Percentiles rank a stretch among this genome's conserved stretches.
phyloP scores from a whole-genome alignment of 2,888 invertebrate genomes.

The Sinelater perroti region DNA sequence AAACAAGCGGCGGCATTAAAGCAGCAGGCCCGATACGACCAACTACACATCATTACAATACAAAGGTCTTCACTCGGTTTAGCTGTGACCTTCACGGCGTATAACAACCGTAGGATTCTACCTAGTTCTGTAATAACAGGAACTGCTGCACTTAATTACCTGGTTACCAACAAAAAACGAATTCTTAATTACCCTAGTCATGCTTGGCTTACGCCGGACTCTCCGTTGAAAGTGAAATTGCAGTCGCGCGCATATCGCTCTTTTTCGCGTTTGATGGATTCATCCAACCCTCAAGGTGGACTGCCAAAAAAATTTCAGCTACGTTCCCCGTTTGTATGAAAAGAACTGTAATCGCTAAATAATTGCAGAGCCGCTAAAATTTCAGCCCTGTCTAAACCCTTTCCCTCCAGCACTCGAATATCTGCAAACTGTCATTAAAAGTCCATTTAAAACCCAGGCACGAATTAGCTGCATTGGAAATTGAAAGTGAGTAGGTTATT shows the following conservation, averaged over 20 bases:
- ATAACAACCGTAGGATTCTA: constrained; percentile 35
- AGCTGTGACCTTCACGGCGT: constrained; percentile 36
- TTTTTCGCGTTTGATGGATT: too few species aligned
- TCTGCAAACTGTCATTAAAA: background rate
- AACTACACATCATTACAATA: constrained; percentile 31
- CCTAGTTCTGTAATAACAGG: constrained; percentile 44
- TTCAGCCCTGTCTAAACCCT: too few species aligned
- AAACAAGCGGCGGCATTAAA: constrained; percentile 13
- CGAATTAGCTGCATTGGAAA: constrained; percentile 10
- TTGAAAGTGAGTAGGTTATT: constrained; percentile 16
- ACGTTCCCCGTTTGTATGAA: too few species aligned
- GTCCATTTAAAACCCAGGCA: background rate
- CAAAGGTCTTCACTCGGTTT: constrained; percentile 33
- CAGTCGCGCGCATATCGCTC: constrained; percentile 9
- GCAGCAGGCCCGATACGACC: constrained; percentile 2
- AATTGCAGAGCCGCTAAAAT: too few species aligned
- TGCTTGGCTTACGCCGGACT: constrained; percentile 27
- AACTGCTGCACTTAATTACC: constrained; percentile 43
- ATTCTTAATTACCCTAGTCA: constrained; percentile 32
- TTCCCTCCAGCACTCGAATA: too few species aligned
- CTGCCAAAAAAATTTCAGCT: too few species aligned
- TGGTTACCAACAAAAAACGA: constrained; percentile 39
- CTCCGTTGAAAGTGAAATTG: constrained; percentile 22
- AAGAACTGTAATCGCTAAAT: too few species aligned
- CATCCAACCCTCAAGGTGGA: too few species aligned